Evolutionary conservation across 2,797 vertebrate genomes (phyloP).

Genomic region (Tympanoctomys barrerae): DNA sequence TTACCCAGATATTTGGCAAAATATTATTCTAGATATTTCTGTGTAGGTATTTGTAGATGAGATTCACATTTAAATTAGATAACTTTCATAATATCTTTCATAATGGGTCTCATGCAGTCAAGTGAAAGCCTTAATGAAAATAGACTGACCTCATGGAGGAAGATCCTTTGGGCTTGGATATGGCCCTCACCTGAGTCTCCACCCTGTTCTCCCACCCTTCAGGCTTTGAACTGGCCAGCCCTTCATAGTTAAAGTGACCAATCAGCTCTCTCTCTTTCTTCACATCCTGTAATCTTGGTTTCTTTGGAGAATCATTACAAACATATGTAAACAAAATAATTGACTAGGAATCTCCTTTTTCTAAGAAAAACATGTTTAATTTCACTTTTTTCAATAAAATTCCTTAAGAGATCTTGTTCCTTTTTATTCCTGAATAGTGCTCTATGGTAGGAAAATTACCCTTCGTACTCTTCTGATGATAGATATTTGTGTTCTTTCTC

Average conservation of each 20-base stretch:
- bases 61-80: neutral
- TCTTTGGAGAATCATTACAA: neutral
- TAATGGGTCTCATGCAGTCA: neutral
- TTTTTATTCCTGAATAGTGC: neutral
- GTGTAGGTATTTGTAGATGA: neutral
- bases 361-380: neutral
- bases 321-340: neutral
- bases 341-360: neutral
- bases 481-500: neutral
- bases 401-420: neutral
- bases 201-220: neutral
- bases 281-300: neutral
- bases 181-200: neutral
- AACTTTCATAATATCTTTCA: neutral
- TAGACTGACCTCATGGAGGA: neutral
- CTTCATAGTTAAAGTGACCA: neutral
- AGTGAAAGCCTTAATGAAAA: neutral
- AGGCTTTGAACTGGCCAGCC: neutral
- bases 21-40: slow-evolving; percentile 15
- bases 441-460: neutral
- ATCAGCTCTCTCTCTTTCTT: neutral
- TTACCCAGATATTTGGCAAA: neutral
- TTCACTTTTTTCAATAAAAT: slow-evolving; percentile 3
- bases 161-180: neutral
- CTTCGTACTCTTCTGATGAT: neutral